Conservation (phyloP, 64 coral and sea anemone species). For the Montipora capricornis region DNA sequence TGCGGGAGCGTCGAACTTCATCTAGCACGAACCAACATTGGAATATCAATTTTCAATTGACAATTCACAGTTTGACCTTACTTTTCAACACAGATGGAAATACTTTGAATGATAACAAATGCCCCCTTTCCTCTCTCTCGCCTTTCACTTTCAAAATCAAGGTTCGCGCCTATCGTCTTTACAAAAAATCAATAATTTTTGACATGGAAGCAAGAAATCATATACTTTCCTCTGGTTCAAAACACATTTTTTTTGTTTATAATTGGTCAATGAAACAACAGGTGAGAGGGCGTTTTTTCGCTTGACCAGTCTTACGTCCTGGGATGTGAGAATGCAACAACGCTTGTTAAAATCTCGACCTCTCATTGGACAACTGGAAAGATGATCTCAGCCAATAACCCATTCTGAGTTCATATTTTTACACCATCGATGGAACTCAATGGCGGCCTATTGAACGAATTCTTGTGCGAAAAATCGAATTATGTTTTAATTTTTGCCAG, state of each 20-base stretch:
- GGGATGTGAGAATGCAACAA: neutral
- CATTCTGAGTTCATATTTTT: conserved; percentile 57
- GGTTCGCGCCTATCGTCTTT: neutral
- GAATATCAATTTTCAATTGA: too few species aligned
- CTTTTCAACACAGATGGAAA: too few species aligned
- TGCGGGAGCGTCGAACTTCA: too few species aligned
- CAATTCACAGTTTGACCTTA: too few species aligned
- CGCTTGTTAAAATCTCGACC: neutral
- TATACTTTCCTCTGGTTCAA: neutral
- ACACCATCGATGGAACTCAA: conserved; percentile 27
- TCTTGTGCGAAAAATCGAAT: neutral
- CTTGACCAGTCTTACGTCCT: neutral
- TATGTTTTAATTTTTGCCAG: neutral
- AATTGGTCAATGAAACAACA: conserved; percentile 25
- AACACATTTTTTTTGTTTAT: neutral
- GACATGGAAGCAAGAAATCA: neutral
- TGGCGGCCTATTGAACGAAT: neutral
- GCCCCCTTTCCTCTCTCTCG: too few species aligned
- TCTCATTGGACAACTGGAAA: conserved; percentile 29
- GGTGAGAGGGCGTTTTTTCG: neutral
- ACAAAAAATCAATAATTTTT: neutral
- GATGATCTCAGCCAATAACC: conserved; percentile 46
- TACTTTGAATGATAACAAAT: too few species aligned
- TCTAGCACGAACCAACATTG: too few species aligned
- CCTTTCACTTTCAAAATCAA: neutral